Evolutionary conservation across 2,888 invertebrate genomes (phyloP).

Genomic region (Perdita meconis): DNA sequence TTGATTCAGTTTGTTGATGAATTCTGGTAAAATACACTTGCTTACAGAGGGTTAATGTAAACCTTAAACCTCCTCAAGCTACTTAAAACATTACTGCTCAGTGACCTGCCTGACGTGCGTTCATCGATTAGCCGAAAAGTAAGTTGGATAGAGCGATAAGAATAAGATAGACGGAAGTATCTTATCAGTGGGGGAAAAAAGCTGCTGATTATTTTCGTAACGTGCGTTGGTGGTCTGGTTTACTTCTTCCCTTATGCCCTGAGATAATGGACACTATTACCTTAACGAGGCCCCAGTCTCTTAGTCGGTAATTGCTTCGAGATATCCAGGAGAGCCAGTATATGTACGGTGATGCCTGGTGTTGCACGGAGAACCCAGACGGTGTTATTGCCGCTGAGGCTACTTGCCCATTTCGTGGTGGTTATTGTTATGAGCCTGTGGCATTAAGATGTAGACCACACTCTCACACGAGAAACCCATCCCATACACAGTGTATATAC

Average conservation of each 20-base stretch:
- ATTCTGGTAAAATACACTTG: too few relatives aligned
- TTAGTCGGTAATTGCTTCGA: slow-evolving; percentile 83
- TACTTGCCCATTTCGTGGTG: slow-evolving; percentile 80
- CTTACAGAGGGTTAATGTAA: too few relatives aligned
- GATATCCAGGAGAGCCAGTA: slow-evolving; percentile 77
- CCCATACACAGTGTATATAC: slow-evolving; percentile 62
- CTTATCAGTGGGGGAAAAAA: slow-evolving; percentile 60
- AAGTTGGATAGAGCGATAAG: background rate
- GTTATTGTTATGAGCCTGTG: slow-evolving; percentile 83
- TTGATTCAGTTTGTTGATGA: too few relatives aligned
- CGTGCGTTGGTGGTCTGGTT: slow-evolving; percentile 77
- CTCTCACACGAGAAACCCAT: slow-evolving; percentile 74
- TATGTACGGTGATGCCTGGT: slow-evolving; percentile 70
- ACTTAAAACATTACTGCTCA: too few relatives aligned
- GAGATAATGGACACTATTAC: slow-evolving; percentile 83
- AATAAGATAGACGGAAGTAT: slow-evolving; percentile 26
- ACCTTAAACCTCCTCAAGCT: too few relatives aligned
- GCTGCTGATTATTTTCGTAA: slow-evolving; percentile 74
- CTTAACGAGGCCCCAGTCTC: slow-evolving; percentile 82
- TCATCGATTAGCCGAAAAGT: slow-evolving; percentile 8
- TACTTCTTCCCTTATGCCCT: slow-evolving; percentile 80
- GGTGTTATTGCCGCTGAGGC: slow-evolving; percentile 80
- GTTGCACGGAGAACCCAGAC: slow-evolving; percentile 77
- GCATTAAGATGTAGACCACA: slow-evolving; percentile 82
- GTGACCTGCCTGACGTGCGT: too few relatives aligned